Percentiles rank a stretch among this genome's conserved stretches.
Conservation (phyloP, 2,113 vertebrate species). For the Dendrocopos noguchii region DNA sequence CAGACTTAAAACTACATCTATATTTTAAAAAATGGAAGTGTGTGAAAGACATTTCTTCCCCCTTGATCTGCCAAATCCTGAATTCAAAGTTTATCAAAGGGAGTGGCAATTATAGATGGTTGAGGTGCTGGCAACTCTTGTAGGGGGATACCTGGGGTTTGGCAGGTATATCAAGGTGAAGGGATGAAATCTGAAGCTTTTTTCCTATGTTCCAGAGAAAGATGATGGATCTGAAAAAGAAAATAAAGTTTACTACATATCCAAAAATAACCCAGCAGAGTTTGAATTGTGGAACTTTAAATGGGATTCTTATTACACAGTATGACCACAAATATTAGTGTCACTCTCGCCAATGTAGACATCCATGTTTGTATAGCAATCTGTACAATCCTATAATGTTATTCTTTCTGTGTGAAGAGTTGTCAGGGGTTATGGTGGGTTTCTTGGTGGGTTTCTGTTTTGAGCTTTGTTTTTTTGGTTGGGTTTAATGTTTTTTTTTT, state of each 20-base stretch:
- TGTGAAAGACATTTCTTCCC: constrained; percentile 31
- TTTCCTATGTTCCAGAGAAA: constrained; percentile 48
- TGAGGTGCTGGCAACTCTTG: constrained; percentile 28
- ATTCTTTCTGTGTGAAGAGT: not conserved
- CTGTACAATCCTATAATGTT: constrained; percentile 17
- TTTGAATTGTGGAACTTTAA: constrained; percentile 54
- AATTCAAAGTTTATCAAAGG: constrained; percentile 16
- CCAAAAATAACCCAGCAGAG: constrained; percentile 52
- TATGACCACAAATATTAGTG: constrained; percentile 49
- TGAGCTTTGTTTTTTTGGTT: too few relatives aligned
- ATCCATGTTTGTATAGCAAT: constrained; percentile 28
- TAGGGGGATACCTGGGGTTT: not conserved
- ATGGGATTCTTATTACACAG: constrained; percentile 23
- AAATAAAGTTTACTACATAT: constrained; percentile 47
- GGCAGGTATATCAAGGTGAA: constrained; percentile 58
- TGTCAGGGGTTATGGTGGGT: not conserved
- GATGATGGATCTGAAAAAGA: constrained; percentile 60
- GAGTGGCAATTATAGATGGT: constrained; percentile 44
- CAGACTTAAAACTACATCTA: not conserved
- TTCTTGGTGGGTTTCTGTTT: too few relatives aligned
- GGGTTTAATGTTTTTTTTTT: not conserved
- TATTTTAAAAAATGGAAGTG: not conserved
- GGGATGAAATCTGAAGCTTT: constrained; percentile 36
- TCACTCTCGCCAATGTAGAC: constrained; percentile 15
- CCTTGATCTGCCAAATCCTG: constrained; percentile 36